Evolutionary conservation across 2,888 invertebrate genomes (phyloP).

Genomic region (Sipha maydis): DNA sequence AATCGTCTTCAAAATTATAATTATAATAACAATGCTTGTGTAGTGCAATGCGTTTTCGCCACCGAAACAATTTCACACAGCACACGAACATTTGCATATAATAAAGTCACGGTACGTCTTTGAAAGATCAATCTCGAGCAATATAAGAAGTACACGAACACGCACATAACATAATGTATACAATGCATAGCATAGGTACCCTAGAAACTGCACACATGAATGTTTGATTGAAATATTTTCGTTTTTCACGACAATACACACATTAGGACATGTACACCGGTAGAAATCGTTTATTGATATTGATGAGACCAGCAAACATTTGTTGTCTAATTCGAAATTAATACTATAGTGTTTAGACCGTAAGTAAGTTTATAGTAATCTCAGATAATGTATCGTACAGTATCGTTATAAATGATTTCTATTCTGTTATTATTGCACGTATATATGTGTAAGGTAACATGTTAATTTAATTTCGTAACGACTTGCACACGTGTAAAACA

Average conservation of each 20-base stretch:
- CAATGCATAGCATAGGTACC: neutral
- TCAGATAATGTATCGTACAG: too few relatives aligned
- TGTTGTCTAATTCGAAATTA: too few relatives aligned
- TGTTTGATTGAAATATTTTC: neutral
- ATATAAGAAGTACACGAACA: neutral
- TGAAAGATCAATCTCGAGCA: constrained; percentile 27
- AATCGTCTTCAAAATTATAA: constrained; percentile 36
- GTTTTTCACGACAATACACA: neutral
- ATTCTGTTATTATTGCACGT: too few relatives aligned
- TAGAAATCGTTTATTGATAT: too few relatives aligned
- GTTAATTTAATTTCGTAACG: too few relatives aligned
- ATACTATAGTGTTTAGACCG: too few relatives aligned
- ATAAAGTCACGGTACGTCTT: constrained; percentile 34
- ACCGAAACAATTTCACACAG: constrained; percentile 44
- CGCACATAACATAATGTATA: neutral
- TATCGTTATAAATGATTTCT: too few relatives aligned
- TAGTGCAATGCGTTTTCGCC: constrained; percentile 20
- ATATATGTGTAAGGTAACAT: too few relatives aligned
- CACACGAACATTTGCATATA: constrained; percentile 39
- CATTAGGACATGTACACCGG: neutral
- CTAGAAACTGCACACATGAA: too few relatives aligned
- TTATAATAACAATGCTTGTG: constrained; percentile 42
- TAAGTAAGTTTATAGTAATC: too few relatives aligned
- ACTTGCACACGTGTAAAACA: neutral
- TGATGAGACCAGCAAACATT: too few relatives aligned